Percentiles rank a stretch among this genome's conserved stretches.
Conservation (phyloP, 2,113 vertebrate genomes). For the Cairina moschata region DNA sequence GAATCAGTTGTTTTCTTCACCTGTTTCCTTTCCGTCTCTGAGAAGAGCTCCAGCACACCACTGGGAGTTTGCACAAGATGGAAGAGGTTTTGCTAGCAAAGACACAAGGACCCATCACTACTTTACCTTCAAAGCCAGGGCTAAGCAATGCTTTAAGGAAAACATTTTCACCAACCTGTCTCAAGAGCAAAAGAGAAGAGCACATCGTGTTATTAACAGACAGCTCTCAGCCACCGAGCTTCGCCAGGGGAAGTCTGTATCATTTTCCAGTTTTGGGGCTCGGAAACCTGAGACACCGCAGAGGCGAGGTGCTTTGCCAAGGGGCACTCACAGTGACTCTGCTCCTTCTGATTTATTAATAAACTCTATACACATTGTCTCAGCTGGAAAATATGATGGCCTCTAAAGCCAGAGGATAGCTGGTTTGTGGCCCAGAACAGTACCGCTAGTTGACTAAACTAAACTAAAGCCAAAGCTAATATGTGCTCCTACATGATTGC, state of each 20-base stretch:
- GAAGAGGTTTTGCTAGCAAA: not conserved
- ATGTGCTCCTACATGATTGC: not conserved
- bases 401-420: not conserved
- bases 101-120: not conserved
- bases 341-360: slow-evolving; percentile 38
- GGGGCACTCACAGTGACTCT: not conserved
- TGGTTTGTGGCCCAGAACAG: not conserved
- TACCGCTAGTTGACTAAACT: not conserved
- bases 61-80: not conserved
- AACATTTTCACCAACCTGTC: not conserved
- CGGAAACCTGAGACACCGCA: not conserved
- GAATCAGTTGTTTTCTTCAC: not conserved
- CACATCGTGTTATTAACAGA: not conserved
- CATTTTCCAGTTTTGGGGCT: slow-evolving; percentile 5
- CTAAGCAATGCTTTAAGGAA: not conserved
- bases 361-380: not conserved
- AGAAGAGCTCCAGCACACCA: not conserved
- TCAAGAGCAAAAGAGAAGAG: not conserved
- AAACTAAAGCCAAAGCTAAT: not conserved
- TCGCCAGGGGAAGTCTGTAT: not conserved
- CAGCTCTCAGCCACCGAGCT: not conserved
- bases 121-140: not conserved
- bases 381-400: slow-evolving; percentile 27
- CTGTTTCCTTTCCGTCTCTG: not conserved
- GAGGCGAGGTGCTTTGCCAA: slow-evolving; percentile 22